Evolutionary conservation across 64 coral and sea anemone genomes (phyloP), one percentile per base, ranked within the genome.

Genomic region (Exaiptasia diaphana): DNA sequence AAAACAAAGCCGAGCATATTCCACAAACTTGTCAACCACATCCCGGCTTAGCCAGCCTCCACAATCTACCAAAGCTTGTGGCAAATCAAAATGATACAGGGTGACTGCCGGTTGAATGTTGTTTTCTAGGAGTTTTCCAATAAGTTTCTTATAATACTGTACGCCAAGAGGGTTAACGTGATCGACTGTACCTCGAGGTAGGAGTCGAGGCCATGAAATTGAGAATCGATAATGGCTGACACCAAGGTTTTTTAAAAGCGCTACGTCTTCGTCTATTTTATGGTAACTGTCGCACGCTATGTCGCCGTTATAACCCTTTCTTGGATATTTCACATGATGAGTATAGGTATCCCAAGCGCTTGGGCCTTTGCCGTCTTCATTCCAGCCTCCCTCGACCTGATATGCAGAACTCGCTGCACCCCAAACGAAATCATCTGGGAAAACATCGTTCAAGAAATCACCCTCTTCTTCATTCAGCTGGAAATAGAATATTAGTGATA

Each of bases 331-430:
- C n/a, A 38, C 43, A 37, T 34, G 26, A 31, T 91, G 89, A 26
- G 67, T 72, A 41, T 86, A 91, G 3, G 82, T 79, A 33, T 91
- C 89, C 89, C 89, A 91, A 20, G 86, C 79, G 14, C 74, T 86
- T 0, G 32, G 29, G 0, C 89, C 89, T 71, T 91, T 91, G 1
- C 89, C 89, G 41, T 91, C 89, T 75, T 73, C 82, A 41, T 86
- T 64, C 82, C 89, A 91, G 22, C 73, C 89, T n/a, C 89, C 89
- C 37, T 91, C 89, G 67, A 91, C 86, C 34, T 91, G 89, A 86
- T 91, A 86, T 5, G 89, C 89, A 7, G 89, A 81, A 0, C 61
- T 86, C 22, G 89, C 89, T 23, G 71, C 89, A 18, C 89, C 82
- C 89, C 89, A 86, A 22, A 86, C 86, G 55, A 91, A 91, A 37